phyloP scores from a whole-genome alignment of 2,113 vertebrate species.

The Bagarius yarrelli region DNA sequence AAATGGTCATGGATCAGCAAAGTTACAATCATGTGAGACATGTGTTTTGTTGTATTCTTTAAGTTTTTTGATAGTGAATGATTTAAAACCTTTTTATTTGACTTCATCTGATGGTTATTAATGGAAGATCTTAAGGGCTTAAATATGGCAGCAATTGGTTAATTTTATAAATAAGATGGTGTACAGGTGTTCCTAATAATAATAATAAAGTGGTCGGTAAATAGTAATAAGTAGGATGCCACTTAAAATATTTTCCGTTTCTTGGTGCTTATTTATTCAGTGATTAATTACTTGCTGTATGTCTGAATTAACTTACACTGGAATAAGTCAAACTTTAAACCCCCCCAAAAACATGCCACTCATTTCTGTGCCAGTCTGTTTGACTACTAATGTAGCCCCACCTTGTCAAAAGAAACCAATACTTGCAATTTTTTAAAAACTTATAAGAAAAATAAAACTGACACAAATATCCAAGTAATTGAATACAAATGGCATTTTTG shows the following conservation, averaged over 20 bases:
- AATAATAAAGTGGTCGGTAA: neutral
- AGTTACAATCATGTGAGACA: slow-evolving; percentile 17
- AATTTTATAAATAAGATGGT: neutral
- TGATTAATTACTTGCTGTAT: no score
- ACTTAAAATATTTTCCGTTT: neutral
- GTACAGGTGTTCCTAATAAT: neutral
- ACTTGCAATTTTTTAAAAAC: neutral
- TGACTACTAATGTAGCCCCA: neutral
- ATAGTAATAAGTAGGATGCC: neutral
- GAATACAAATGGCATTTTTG: neutral
- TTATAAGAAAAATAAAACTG: neutral
- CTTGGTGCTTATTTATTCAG: neutral
- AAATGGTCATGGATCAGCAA: neutral
- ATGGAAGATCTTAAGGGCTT: neutral
- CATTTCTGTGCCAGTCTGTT: neutral
- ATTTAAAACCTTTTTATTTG: neutral
- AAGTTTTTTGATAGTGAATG: neutral
- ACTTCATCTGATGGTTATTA: neutral
- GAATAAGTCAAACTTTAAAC: no score
- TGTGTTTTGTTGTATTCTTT: neutral
- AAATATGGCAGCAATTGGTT: neutral
- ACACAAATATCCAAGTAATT: neutral
- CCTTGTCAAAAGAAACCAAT: neutral
- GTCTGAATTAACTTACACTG: no score
- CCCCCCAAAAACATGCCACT: neutral